Conservation (phyloP, 2,888 invertebrate genomes). For the Papilio gigon region DNA sequence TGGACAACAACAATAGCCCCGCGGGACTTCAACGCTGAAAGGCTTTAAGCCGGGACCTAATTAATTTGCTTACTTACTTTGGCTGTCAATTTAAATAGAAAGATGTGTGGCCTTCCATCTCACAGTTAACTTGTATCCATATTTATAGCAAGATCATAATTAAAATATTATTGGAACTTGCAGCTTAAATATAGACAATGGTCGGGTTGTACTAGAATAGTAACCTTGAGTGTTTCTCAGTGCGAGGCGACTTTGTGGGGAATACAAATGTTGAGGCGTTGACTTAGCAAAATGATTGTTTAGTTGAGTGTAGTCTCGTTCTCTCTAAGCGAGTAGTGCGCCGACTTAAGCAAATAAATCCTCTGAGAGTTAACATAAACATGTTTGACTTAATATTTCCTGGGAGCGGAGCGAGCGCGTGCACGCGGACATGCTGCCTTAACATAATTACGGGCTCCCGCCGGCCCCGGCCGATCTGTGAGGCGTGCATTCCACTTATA, state of each 20-base stretch:
- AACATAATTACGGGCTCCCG: slow-evolving; percentile 13
- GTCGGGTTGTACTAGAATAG: too few relatives aligned
- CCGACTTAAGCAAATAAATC: slow-evolving; percentile 2
- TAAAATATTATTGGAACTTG: too few relatives aligned
- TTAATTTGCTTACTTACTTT: neutral
- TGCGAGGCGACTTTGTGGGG: neutral
- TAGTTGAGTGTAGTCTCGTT: neutral
- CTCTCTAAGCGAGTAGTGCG: neutral
- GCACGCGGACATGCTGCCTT: slow-evolving; percentile 5
- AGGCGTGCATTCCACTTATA: neutral
- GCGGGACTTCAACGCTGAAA: neutral
- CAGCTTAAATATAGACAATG: too few relatives aligned
- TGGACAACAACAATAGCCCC: neutral
- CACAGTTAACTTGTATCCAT: neutral
- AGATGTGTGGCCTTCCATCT: neutral
- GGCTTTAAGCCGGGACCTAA: neutral
- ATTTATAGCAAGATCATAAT: neutral
- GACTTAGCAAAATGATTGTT: neutral
- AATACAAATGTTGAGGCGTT: neutral
- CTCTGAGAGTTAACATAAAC: neutral
- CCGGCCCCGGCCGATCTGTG: slow-evolving; percentile 9
- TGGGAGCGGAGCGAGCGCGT: neutral
- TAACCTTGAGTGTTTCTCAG: neutral
- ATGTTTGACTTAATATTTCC: slow-evolving; percentile 7
- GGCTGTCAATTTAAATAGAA: neutral